Evolutionary conservation across 2,888 invertebrate genomes (phyloP), one percentile per base, ranked within the genome.

Genomic region (Ashinkailepas kermadecensis): DNA sequence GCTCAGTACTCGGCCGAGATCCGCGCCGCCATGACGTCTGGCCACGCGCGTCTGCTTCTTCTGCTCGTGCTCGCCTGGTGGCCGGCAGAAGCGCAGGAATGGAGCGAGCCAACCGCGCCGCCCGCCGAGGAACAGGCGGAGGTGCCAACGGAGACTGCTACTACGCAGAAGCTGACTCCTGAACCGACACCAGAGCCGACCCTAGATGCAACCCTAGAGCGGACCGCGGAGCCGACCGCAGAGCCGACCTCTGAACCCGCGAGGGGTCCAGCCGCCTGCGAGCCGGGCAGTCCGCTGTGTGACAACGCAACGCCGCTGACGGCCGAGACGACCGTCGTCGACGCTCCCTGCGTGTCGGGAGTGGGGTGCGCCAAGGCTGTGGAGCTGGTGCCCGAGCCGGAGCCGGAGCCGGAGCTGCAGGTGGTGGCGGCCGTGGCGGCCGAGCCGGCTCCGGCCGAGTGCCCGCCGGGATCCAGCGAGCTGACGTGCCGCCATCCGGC

Each of bases 381-480:
- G 59, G 59, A 59, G 58, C 58, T 13, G 8, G 18, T 1, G 39
- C 18, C n/a, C 25, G 70, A 25, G 74, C 18, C 25, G 39, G 54
- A 74, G 54, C 54, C 39, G 13, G 74, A 74, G 74, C 74, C 54
- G 74, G 8, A 65, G 65, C 65, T n/a, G 65, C 39, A 74, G 74
- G 21, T 13, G 18, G 74, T 9, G 54, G 8, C 21, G 54, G 54
- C 25, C 8, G 54, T 23, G 74, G 6, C 25, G 12, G 12, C 74
- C 0, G 74, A 70, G 70, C n/a, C 23, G 9, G 21, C 15, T 6
- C 39, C 70, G 39, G 39, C 6, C 23, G 70, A 23, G 15, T 74
- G 74, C 54, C 74, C 74, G 18, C 18, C 74, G 18, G 74, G 54
- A 15, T 23, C 74, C 54, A 74, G 74, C 74, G 74, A 74, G 74